phyloP scores from a whole-genome alignment of 2,888 invertebrate species.

The Argynnis bischoffii region DNA sequence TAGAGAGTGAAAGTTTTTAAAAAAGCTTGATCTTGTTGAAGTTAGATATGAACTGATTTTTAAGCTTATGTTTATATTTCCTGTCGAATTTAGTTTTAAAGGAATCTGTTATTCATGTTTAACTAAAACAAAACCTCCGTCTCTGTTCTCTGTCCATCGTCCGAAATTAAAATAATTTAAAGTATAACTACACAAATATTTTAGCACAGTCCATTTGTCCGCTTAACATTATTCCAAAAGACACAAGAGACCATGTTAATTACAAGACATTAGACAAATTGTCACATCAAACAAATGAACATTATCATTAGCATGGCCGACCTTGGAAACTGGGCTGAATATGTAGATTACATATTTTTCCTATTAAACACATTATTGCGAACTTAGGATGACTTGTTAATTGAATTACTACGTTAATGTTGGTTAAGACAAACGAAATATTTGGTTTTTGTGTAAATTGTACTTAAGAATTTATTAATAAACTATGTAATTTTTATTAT shows the following conservation, averaged over 20 bases:
- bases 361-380: slow-evolving; percentile 6
- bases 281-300: slow-evolving; percentile 54
- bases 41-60: no score
- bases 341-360: slow-evolving; percentile 42
- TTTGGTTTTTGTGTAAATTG: neutral
- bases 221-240: slow-evolving; percentile 3
- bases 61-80: no score
- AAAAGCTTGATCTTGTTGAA: no score
- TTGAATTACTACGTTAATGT: slow-evolving; percentile 15
- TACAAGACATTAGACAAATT: slow-evolving; percentile 43
- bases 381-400: slow-evolving; percentile 9
- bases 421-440: slow-evolving; percentile 10
- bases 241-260: slow-evolving; percentile 4
- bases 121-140: no score
- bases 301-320: slow-evolving; percentile 48
- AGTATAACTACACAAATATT: no score
- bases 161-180: no score
- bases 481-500: no score
- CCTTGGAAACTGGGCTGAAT: slow-evolving; percentile 66
- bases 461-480: no score
- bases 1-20: no score
- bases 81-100: no score
- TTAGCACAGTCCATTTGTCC: neutral
- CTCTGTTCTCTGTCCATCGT: no score
- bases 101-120: no score